Percentiles rank a stretch among this genome's conserved stretches.
Conservation (phyloP, 2,113 vertebrate genomes). For the Coregonus clupeaformis region DNA sequence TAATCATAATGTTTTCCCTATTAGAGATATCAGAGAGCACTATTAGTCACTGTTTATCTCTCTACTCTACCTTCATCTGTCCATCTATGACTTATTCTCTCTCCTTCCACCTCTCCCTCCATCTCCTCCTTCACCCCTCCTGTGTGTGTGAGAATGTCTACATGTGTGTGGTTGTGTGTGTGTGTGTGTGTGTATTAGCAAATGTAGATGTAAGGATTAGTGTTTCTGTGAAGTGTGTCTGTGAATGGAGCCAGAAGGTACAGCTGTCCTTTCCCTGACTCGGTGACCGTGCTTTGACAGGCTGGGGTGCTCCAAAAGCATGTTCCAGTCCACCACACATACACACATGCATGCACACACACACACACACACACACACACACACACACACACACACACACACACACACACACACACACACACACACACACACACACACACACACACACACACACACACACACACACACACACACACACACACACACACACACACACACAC, state of each 20-base stretch:
- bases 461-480: too few species aligned
- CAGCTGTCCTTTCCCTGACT: conserved; percentile 1
- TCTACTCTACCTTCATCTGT: conserved; percentile 5
- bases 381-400: too few species aligned
- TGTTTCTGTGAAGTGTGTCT: background rate
- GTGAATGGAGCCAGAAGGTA: background rate
- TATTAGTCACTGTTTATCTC: conserved; percentile 32
- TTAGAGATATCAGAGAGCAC: conserved; percentile 52
- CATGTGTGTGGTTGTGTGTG: background rate
- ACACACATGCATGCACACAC: background rate
- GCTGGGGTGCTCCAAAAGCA: background rate
- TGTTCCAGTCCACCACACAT: background rate
- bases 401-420: too few species aligned
- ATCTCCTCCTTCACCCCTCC: background rate
- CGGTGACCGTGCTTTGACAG: too few species aligned
- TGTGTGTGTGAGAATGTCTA: background rate
- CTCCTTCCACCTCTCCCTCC: background rate
- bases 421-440: too few species aligned
- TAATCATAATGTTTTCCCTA: too few species aligned
- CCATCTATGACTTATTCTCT: conserved; percentile 5
- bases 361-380: too few species aligned
- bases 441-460: too few species aligned
- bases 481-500: too few species aligned
- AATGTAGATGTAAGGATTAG: conserved; percentile 1
- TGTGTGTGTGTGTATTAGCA: conserved; percentile 1